Percentiles rank a stretch among this genome's conserved stretches.
Conservation (phyloP, 2,888 invertebrate species). For the Drosophila melanosoma region DNA sequence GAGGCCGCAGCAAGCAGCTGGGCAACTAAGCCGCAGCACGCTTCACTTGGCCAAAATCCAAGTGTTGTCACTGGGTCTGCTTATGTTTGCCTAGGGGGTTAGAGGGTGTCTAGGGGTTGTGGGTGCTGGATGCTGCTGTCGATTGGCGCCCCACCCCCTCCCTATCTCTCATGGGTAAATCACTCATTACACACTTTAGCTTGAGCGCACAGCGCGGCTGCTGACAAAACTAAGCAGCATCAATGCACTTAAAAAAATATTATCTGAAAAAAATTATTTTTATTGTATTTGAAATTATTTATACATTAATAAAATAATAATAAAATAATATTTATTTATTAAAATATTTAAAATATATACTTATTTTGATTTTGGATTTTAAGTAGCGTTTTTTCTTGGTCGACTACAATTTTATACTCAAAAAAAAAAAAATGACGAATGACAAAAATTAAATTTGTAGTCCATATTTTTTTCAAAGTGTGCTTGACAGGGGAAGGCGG, state of each 20-base stretch:
- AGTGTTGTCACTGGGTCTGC: constrained; percentile 60
- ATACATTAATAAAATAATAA: neutral
- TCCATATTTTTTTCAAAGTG: neutral
- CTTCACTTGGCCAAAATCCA: constrained; percentile 75
- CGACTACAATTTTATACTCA: neutral
- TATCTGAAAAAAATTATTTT: neutral
- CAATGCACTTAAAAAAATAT: neutral
- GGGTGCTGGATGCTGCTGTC: constrained; percentile 3
- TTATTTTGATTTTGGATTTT: neutral
- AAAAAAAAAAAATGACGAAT: neutral
- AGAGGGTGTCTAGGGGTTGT: neutral
- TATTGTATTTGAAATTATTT: neutral
- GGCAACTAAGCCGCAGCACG: constrained; percentile 78
- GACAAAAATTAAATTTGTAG: neutral
- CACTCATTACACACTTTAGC: constrained; percentile 79
- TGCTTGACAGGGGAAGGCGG: constrained; percentile 6
- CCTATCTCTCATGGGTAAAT: constrained; percentile 72
- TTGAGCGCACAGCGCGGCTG: constrained; percentile 54
- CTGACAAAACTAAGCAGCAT: constrained; percentile 25
- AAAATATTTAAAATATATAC: neutral
- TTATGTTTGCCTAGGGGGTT: constrained; percentile 37
- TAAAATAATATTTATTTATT: too few relatives aligned
- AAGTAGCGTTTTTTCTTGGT: neutral
- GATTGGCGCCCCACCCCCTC: constrained; percentile 51
- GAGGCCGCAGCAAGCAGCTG: constrained; percentile 69